These are phyloP conservation scores for Notothenia rossii DNA, from an alignment of 2,113 vertebrate genomes.

Conservation along the genomic window DNA sequence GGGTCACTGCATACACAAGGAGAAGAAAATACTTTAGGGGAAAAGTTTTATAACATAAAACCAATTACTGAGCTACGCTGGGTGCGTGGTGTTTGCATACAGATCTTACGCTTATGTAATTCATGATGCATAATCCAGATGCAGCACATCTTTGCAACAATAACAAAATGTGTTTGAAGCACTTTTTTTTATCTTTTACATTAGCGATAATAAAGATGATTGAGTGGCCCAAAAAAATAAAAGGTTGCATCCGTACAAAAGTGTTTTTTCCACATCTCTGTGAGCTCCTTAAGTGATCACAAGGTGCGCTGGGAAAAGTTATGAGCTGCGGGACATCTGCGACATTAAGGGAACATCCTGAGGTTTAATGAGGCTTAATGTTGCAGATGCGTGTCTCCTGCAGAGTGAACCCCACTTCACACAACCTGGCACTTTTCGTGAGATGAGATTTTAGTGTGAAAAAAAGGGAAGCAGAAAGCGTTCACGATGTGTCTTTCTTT, in stretches of 20 bases:
- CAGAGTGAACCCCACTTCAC: conserved; percentile 19
- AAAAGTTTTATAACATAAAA: conserved; percentile 48
- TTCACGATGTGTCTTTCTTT: too few relatives aligned
- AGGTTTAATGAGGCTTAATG: conserved; percentile 61
- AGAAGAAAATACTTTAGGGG: conserved; percentile 24
- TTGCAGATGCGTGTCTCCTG: conserved; percentile 55
- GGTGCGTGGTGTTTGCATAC: conserved; percentile 13
- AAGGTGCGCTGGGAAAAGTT: conserved; percentile 17
- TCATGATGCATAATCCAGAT: conserved; percentile 32
- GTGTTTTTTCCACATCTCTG: not conserved
- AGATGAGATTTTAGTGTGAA: conserved; percentile 20
- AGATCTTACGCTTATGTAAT: conserved; percentile 36
- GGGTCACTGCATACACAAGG: conserved; percentile 46
- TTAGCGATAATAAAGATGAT: not conserved
- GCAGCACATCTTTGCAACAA: conserved; percentile 25
- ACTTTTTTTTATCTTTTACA: conserved; percentile 8
- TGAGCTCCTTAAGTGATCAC: conserved; percentile 1
- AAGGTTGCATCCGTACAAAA: not conserved
- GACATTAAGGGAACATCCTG: conserved; percentile 34
- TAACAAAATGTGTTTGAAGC: not conserved
- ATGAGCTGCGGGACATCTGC: conserved; percentile 35
- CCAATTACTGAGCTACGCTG: conserved; percentile 39
- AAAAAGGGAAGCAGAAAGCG: not conserved
- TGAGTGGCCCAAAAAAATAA: not conserved
- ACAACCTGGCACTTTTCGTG: conserved; percentile 15